Evolutionary conservation across 2,888 invertebrate genomes (phyloP).

Genomic region (Ferdinandea cuprea): DNA sequence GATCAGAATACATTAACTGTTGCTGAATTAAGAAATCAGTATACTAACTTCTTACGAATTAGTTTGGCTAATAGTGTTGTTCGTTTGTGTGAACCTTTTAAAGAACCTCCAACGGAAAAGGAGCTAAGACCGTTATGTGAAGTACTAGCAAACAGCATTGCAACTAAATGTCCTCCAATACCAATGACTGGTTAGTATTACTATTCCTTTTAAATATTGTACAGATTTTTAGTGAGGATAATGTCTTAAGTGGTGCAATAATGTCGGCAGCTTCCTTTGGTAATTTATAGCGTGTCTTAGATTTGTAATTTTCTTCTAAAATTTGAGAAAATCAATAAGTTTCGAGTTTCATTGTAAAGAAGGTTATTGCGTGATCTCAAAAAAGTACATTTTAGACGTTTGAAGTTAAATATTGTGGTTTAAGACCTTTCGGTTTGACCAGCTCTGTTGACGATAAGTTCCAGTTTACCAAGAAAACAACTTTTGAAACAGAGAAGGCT

Average conservation of each 20-base stretch:
- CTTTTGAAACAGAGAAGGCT: too few species aligned
- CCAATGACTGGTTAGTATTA: constrained; percentile 82
- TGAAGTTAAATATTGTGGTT: too few species aligned
- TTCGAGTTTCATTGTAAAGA: too few species aligned
- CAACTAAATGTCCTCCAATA: constrained; percentile 82
- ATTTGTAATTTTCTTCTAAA: too few species aligned
- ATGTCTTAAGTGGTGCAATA: neutral
- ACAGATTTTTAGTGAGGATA: neutral
- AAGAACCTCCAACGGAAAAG: constrained; percentile 82
- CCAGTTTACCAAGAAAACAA: too few species aligned
- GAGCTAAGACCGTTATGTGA: constrained; percentile 83
- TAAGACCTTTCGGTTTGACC: too few species aligned
- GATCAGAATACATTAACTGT: constrained; percentile 83
- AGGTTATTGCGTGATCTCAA: too few species aligned
- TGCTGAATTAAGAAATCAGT: constrained; percentile 84
- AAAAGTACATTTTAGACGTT: too few species aligned
- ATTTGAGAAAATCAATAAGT: too few species aligned
- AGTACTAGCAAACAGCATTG: constrained; percentile 82
- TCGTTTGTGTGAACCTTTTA: constrained; percentile 83
- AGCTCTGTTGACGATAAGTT: too few species aligned
- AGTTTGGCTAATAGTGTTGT: constrained; percentile 83
- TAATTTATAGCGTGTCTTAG: too few species aligned
- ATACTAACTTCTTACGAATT: constrained; percentile 84
- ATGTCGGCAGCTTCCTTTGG: neutral
- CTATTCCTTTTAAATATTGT: neutral